phyloP scores from a whole-genome alignment of 2,888 invertebrate genomes.

The Lumbricus terrestris region DNA sequence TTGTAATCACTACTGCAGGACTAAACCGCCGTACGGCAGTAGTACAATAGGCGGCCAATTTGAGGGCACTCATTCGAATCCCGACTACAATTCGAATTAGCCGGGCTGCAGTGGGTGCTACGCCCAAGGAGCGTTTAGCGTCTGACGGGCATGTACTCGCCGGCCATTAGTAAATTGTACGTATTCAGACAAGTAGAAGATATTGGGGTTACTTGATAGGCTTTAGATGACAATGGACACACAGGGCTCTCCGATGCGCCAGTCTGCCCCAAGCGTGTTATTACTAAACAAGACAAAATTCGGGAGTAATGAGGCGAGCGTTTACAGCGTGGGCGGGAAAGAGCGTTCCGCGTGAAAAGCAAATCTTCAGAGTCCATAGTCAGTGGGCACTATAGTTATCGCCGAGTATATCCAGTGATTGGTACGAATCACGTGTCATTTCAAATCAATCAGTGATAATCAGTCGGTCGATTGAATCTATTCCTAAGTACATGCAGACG shows the following conservation, averaged over 20 bases:
- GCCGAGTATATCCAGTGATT: too few species aligned
- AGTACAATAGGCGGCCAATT: neutral
- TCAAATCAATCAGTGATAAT: neutral
- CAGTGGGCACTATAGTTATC: neutral
- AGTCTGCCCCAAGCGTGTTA: neutral
- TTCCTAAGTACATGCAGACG: neutral
- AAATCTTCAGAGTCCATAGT: neutral
- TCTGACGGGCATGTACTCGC: constrained; percentile 3
- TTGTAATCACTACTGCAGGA: neutral
- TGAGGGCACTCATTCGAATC: constrained; percentile 3
- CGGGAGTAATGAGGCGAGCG: neutral
- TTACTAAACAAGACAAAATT: constrained; percentile 3
- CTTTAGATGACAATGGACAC: neutral
- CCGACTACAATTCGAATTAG: neutral
- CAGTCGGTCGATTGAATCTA: neutral
- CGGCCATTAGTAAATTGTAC: constrained; percentile 3
- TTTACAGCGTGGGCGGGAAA: neutral
- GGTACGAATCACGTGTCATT: neutral
- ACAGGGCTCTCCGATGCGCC: neutral
- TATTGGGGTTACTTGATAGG: constrained; percentile 3
- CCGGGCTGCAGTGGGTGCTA: neutral
- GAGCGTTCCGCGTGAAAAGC: neutral
- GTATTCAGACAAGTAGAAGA: constrained; percentile 3
- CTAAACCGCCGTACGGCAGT: neutral
- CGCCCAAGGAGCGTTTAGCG: neutral